phyloP scores from a whole-genome alignment of 2,113 vertebrate species.

The Sinocyclocheilus maitianheensis region DNA sequence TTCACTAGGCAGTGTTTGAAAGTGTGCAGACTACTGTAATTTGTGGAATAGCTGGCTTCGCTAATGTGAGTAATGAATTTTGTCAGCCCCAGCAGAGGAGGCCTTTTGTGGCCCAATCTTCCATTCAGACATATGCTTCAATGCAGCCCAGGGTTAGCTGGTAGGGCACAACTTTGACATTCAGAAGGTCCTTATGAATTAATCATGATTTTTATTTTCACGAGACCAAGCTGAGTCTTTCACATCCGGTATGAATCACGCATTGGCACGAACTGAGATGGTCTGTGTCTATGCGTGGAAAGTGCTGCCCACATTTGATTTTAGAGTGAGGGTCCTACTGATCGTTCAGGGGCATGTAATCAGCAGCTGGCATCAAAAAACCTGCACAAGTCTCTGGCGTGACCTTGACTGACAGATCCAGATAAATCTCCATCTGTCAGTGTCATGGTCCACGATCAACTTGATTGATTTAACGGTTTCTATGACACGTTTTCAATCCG shows the following conservation, averaged over 20 bases:
- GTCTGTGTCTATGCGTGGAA: not conserved
- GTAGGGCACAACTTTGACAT: conserved; percentile 39
- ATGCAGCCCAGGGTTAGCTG: conserved; percentile 39
- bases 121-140: conserved; percentile 30
- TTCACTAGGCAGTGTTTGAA: conserved; percentile 40
- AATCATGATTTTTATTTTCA: conserved; percentile 32
- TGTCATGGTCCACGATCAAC: conserved; percentile 20
- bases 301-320: conserved; percentile 4
- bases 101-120: conserved; percentile 44
- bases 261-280: not conserved
- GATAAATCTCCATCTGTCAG: conserved; percentile 33
- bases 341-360: not conserved
- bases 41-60: conserved; percentile 50
- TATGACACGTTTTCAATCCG: conserved; percentile 27
- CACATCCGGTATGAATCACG: conserved; percentile 21
- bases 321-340: not conserved
- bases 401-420: conserved; percentile 32
- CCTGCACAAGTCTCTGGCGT: conserved; percentile 1
- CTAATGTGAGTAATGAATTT: conserved; percentile 51
- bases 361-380: conserved; percentile 20
- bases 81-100: conserved; percentile 27
- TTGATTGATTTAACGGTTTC: conserved; percentile 44
- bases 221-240: not conserved
- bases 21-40: conserved; percentile 40
- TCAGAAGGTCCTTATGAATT: conserved; percentile 41